phyloP scores from a whole-genome alignment of 2,888 invertebrate genomes.

The Aphidoletes aphidimyza region DNA sequence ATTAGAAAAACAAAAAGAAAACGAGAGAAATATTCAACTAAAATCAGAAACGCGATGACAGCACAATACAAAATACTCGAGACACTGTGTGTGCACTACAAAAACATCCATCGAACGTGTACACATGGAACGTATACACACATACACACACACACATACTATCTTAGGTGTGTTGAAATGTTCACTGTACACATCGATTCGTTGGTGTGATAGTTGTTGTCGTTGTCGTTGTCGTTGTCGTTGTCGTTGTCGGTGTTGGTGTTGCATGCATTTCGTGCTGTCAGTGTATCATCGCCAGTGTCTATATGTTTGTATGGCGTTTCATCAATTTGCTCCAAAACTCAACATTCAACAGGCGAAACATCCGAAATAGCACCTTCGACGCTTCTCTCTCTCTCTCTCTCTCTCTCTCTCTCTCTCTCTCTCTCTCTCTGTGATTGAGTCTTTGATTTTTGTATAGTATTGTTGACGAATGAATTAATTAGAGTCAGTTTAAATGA shows the following conservation, averaged over 20 bases:
- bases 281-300: neutral
- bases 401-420: no score
- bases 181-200: no score
- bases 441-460: neutral
- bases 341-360: conserved; percentile 15
- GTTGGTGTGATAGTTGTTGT: no score
- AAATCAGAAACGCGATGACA: neutral
- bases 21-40: no score
- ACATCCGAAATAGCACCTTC: neutral
- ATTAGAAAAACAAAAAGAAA: neutral
- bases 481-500: neutral
- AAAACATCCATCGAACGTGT: no score
- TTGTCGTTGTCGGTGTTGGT: no score
- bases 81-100: no score
- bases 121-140: neutral
- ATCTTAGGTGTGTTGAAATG: no score
- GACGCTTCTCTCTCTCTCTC: neutral
- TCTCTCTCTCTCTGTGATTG: neutral
- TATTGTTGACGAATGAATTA: neutral
- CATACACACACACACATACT: neutral
- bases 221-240: no score
- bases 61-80: neutral
- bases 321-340: neutral
- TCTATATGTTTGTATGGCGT: no score
- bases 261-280: no score